These are phyloP conservation scores for Microctenopoma lineatum DNA, from an alignment of 2,797 vertebrate genomes.

Conservation along the genomic window DNA sequence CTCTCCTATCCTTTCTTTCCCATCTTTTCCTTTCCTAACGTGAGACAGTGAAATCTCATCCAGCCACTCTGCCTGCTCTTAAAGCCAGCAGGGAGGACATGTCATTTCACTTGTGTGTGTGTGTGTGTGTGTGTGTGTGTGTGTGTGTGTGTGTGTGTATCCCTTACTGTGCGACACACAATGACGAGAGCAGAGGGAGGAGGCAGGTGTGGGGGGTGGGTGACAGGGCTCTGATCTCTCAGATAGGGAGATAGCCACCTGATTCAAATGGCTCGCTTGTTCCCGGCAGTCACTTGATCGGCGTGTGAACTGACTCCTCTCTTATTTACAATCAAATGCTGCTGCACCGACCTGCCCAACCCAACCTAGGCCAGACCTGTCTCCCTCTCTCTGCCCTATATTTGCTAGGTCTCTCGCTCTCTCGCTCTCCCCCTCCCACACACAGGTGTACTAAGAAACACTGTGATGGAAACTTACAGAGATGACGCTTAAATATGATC, in stretches of 20 bases:
- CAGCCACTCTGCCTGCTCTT: slow-evolving; percentile 76
- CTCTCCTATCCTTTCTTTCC: slow-evolving; percentile 26
- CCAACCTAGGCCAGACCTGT: slow-evolving; percentile 52
- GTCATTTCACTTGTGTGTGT: slow-evolving; percentile 83
- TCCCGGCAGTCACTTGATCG: slow-evolving; percentile 89
- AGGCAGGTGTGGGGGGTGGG: slow-evolving; percentile 50
- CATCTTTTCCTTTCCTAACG: slow-evolving; percentile 56
- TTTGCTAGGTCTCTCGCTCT: slow-evolving; percentile 46
- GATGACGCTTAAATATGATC: slow-evolving; percentile 35
- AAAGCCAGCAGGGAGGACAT: slow-evolving; percentile 83
- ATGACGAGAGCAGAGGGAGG: slow-evolving; percentile 77
- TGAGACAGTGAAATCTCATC: slow-evolving; percentile 89
- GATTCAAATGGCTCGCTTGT: slow-evolving; percentile 93
- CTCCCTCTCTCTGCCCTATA: slow-evolving; percentile 57
- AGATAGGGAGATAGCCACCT: slow-evolving; percentile 90
- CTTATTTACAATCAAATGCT: slow-evolving; percentile 89
- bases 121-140: slow-evolving; percentile 48
- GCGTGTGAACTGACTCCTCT: slow-evolving; percentile 91
- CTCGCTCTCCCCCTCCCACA: neutral
- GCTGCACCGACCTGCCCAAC: slow-evolving; percentile 76
- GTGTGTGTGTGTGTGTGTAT: too few relatives aligned
- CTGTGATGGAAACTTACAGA: slow-evolving; percentile 62
- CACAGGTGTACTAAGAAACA: slow-evolving; percentile 16
- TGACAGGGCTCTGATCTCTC: slow-evolving; percentile 89
- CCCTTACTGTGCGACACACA: slow-evolving; percentile 75